Base-by-base conservation (phyloP, 1,140 invertebrate genomes). In the Sycobia sp. region DNA sequence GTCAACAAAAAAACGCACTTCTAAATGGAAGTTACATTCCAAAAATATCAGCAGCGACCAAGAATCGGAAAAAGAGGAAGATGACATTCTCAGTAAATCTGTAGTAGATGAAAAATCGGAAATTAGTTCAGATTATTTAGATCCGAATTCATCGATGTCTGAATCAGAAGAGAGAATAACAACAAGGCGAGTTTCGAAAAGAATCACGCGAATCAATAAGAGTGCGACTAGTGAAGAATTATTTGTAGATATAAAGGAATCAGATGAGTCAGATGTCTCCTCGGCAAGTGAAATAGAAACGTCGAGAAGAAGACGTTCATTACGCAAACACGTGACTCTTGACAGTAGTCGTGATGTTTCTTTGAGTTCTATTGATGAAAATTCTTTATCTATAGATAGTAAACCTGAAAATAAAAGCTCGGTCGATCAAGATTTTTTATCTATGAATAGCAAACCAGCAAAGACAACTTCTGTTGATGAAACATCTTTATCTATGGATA, bases 21-120 rank as follows among this genome's bases (percentile, higher is more conserved):
- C 44, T 0, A 76, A 69, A 29, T 76, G 69, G 22, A 76, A 65
- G 38, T 72, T 69, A 4, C 38, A 64, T 0, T 43, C 49, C 1
- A 69, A 73, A 1, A 69, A 67, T 22, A 11, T 18, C 18, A 0
- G 14, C 9, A 38, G 22, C 39, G 27, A 58, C 34, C 22, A 46
- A 18, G 47, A 49, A 54, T 43, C 13, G 2, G 47, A 62, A 43
- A 47, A 38, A 38, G 7, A 36, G 1, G 55, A 59, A 43, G 27
- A 59, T 14, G 23, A 62, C 16, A 3, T 11, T 1, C 5, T 16
- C 9, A 16, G 36, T 4, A 55, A 53, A 41, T 14, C 34, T 23
- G 36, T 0, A 1, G 10, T 9, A n/a, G 39, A 53, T 5, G 20
- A 61, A n/a, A 60, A 41, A 41, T 39, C 27, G 10, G 46, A 39